Conservation (phyloP, 2,113 vertebrate genomes). For the Mus spicilegus region DNA sequence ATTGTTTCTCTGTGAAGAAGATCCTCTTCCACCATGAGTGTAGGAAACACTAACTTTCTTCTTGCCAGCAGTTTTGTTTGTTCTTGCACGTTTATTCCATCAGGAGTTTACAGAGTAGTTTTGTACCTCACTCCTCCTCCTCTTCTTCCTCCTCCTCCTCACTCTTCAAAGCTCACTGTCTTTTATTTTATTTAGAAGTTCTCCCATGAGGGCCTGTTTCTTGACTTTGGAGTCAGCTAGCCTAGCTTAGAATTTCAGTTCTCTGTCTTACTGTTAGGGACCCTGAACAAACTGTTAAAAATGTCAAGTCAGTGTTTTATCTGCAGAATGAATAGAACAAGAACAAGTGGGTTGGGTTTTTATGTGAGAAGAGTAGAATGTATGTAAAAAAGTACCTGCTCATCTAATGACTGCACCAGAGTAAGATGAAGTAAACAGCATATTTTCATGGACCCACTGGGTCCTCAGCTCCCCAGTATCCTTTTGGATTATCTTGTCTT, state of each 20-base stretch:
- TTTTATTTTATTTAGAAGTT: conserved; percentile 1
- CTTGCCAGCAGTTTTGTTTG: not conserved
- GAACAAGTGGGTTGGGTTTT: not conserved
- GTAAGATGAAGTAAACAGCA: not conserved
- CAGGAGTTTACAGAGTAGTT: not conserved
- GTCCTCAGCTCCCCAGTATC: not conserved
- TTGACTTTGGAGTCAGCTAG: not conserved
- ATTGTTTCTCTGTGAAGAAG: conserved; percentile 26
- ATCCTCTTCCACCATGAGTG: not conserved
- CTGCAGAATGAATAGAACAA: not conserved
- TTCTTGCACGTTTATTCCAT: not conserved
- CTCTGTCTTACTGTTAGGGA: not conserved
- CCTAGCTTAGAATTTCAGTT: not conserved
- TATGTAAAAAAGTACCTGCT: not conserved
- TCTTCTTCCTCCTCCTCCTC: too few species aligned
- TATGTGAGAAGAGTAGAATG: not conserved
- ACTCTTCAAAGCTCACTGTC: too few species aligned
- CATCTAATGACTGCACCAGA: not conserved
- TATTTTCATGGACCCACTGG: not conserved
- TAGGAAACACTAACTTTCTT: not conserved
- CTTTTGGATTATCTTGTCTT: not conserved
- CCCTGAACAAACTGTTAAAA: not conserved
- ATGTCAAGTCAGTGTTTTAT: conserved; percentile 25
- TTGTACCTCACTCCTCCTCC: not conserved
- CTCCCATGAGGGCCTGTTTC: not conserved